Evolutionary conservation across 2,113 vertebrate species (phyloP), one percentile per base, ranked within the genome.

Genomic region (Aegotheles bennettii): DNA sequence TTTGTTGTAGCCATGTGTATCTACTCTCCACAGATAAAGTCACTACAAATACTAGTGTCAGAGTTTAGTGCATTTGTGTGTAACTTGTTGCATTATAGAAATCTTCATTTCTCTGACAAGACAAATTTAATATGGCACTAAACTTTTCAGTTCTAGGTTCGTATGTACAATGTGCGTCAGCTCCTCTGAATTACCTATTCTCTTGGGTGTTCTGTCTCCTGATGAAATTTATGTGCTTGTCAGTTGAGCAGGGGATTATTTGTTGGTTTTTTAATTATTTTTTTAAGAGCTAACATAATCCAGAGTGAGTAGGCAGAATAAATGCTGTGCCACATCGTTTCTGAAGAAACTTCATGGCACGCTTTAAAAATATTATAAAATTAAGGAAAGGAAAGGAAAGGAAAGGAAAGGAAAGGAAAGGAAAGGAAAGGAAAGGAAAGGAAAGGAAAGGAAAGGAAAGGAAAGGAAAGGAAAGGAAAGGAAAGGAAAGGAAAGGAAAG

Each of bases 1-100:
- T 51, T 20, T 28, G 8, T 19, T 45, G 31, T n/a, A 35, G 40
- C 45, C 7, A 13, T 0, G 1, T 60, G 6, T 14, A 10, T 63
- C 51, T 81, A 4, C 70, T 75, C 21, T 71, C 29, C 61, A 28
- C 38, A 75, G 31, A 59, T 1, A 50, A 43, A 74, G 38, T 28
- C 81, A 43, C 42, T 25, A 35, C 24, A 57, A 51, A 53, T 60
- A 64, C 38, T 43, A 31, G 16, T 53, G n/a, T 13, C 36, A 59
- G 6, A 38, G 11, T 47, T 82, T 13, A 63, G 33, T 57, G 38
- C 60, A 38, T 89, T 81, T 51, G 59, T 40, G 7, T 38, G 13
- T 33, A 56, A 56, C 65, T 83, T 69, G 14, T 51, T 69, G 29
- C 2, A 0, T 61, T 57, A 48, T 1, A 53, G 64, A 74, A 88